A percentile compares a stretch with the other conserved stretches of the same genome.
Conservation (phyloP, 1,140 invertebrate species). For the Leucophenga varia region DNA sequence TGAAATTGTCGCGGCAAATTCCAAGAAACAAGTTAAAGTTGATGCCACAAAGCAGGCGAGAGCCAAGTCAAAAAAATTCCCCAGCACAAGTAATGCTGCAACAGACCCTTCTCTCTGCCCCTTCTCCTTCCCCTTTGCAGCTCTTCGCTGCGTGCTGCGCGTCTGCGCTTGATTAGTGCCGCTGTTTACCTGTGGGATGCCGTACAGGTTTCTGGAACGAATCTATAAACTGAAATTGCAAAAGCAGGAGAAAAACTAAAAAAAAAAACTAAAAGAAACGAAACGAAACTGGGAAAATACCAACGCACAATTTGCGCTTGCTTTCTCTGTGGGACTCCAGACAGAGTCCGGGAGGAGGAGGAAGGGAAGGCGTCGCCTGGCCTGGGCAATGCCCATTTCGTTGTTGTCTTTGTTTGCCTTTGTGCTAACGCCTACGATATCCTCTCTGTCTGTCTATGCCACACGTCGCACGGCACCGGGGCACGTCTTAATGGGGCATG, state of each 20-base stretch:
- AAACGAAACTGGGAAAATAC: slow-evolving; percentile 18
- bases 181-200: slow-evolving; percentile 42
- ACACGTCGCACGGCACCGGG: too few species aligned
- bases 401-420: slow-evolving; percentile 1
- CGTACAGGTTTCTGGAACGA: slow-evolving; percentile 48
- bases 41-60: slow-evolving; percentile 17
- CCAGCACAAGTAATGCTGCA: slow-evolving; percentile 12
- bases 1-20: slow-evolving; percentile 32
- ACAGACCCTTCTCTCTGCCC: slow-evolving; percentile 4
- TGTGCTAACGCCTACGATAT: too few species aligned
- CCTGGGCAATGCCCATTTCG: not conserved
- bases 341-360: too few species aligned
- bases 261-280: not conserved
- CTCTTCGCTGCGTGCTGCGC: slow-evolving; percentile 12
- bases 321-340: too few species aligned
- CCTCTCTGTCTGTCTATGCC: too few species aligned
- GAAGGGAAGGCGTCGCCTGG: too few species aligned
- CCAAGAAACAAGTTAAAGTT: slow-evolving; percentile 45
- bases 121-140: not conserved
- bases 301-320: slow-evolving; percentile 38
- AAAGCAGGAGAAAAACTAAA: not conserved
- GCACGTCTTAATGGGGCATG: slow-evolving; percentile 12
- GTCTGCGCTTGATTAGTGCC: slow-evolving; percentile 40
- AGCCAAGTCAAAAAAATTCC: slow-evolving; percentile 33
- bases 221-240: slow-evolving; percentile 48